Conservation (phyloP, 2,797 vertebrate species). For the Chaenodraco wilsoni region DNA sequence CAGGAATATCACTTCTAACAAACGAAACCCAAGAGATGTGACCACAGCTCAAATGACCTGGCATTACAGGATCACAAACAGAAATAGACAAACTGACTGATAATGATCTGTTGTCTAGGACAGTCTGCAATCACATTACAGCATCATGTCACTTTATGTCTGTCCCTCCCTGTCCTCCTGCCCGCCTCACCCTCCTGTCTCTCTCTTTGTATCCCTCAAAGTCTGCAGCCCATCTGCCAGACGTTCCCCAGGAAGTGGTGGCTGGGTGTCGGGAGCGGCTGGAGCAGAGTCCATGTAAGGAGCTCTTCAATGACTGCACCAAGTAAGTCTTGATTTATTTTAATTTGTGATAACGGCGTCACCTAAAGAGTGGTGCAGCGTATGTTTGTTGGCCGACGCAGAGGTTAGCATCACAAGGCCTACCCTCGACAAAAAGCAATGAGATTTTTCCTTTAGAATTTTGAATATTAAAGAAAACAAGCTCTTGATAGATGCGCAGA, state of each 20-base stretch:
- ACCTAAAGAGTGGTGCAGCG: background rate
- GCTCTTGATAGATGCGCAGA: too few relatives aligned
- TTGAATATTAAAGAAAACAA: too few relatives aligned
- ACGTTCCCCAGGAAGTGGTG: conserved; percentile 87
- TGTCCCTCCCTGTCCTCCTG: background rate
- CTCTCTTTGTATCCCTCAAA: conserved; percentile 50
- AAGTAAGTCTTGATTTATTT: conserved; percentile 81
- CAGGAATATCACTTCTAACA: background rate
- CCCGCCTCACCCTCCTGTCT: background rate
- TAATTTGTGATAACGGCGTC: too few relatives aligned
- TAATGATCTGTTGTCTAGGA: background rate
- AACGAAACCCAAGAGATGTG: conserved; percentile 1
- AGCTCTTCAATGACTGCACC: conserved; percentile 90
- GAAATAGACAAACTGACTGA: background rate
- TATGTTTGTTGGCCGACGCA: too few relatives aligned
- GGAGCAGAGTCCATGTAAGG: conserved; percentile 88
- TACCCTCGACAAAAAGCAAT: too few relatives aligned
- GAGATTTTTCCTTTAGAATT: too few relatives aligned
- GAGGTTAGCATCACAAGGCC: too few relatives aligned
- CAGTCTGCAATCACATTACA: background rate
- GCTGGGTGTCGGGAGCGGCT: conserved; percentile 86
- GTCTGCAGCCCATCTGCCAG: conserved; percentile 87
- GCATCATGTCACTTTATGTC: background rate
- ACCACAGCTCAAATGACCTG: background rate
- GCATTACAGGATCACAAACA: background rate